Base-by-base conservation (phyloP, 2,113 vertebrate species). In the Setophaga kirtlandii region DNA sequence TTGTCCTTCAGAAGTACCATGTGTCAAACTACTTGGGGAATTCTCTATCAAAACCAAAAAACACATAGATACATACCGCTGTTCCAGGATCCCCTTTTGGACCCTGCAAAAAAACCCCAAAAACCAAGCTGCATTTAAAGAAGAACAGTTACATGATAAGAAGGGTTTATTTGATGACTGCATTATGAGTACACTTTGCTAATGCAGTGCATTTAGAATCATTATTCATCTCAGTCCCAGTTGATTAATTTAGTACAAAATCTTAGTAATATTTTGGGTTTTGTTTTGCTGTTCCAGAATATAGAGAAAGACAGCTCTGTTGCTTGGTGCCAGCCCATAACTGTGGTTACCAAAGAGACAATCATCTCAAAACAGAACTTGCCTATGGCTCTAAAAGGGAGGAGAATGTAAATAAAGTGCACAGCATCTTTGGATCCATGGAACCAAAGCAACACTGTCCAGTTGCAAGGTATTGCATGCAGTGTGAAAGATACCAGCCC, bases 11-110 rank as follows among this genome's bases (percentile, higher is more conserved):
- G 44, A 41, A 75, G 10, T 35, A 53, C 12, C 20, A 60, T 39
- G n/a, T 41, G 17, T 37, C 73, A 63, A 89, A 64, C 23, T 86
- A 52, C 19, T 20, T 28, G 21, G 15, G 14, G 23, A 83, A 44
- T 49, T 86, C n/a, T 83, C 52, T 81, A 41, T 20, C 12, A 63
- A 22, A 28, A 74, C 1, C 7, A 76, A 73, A 76, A 65, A 60
- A 59, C 50, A 33, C 53, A 56, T 56, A 42, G 15, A 97, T 98
- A 99, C 99, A 96, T 98, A 99, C 99, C 96, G 83, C 85, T 86
- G 93, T 86, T 80, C 99, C 99, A 87, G 98, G 97, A 89, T 99
- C 99, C 90, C 99, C 99, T 98, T 99, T 99, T 46, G 98, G 99
- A 64, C 99, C 99, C 99, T 99, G 87, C 27, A 96, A 97, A 85